Percentiles rank a stretch among this genome's conserved stretches.
Conservation (phyloP, 1,140 invertebrate genomes). For the Microplitis demolitor region DNA sequence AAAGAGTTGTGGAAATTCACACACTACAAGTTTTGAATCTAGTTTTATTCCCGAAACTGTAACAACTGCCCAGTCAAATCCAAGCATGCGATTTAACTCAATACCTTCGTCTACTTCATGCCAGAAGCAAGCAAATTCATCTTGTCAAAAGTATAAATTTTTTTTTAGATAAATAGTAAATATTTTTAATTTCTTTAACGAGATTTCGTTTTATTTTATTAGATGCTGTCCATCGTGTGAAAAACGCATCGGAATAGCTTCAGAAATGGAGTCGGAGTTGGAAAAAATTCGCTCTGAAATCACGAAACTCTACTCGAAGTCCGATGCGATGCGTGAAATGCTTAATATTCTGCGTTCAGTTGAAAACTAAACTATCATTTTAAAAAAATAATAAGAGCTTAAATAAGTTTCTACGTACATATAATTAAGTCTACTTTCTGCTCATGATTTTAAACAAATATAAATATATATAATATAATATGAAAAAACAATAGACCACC, state of each 20-base stretch:
- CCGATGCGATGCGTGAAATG: slow-evolving; percentile 1
- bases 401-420: no score
- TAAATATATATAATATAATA: no score
- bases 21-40: slow-evolving; percentile 6
- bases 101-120: neutral
- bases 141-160: neutral
- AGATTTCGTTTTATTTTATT: neutral
- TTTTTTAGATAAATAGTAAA: neutral
- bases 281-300: neutral
- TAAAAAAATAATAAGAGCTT: no score
- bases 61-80: neutral
- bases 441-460: no score
- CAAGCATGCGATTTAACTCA: neutral
- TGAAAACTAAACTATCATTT: no score
- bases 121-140: neutral
- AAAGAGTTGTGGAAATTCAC: neutral
- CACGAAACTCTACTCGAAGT: neutral
- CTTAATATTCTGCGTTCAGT: neutral
- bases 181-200: neutral
- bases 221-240: neutral
- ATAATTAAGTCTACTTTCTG: no score
- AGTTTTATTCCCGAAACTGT: neutral
- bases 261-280: neutral
- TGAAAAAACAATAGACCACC: no score
- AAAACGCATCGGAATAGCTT: neutral